Percentiles rank a stretch among this genome's conserved stretches.
These are phyloP conservation scores for Tychaedon coryphoeus DNA, from an alignment of 2,113 vertebrate genomes.

Conservation along the genomic window DNA sequence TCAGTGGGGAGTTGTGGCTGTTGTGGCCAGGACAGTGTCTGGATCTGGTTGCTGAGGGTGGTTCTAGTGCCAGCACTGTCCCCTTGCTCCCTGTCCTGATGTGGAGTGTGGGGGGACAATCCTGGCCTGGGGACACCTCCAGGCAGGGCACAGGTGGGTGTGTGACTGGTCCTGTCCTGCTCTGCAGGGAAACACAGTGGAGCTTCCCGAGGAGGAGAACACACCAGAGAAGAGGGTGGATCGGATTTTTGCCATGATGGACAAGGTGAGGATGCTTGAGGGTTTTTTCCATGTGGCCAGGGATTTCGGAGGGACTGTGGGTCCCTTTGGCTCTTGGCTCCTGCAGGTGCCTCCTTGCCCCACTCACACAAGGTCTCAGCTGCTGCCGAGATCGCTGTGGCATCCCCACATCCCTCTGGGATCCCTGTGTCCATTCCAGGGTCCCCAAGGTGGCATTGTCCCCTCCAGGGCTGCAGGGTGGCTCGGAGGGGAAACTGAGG, in stretches of 20 bases:
- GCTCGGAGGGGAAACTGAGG: rapidly evolving
- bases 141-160: background rate
- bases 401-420: background rate
- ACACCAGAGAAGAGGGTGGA: conserved; percentile 96
- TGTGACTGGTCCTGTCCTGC: background rate
- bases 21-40: rapidly evolving
- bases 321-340: background rate
- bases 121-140: rapidly evolving
- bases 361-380: background rate
- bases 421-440: background rate
- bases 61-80: background rate
- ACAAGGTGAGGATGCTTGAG: conserved; percentile 80
- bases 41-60: background rate
- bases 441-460: background rate
- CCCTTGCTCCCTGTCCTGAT: background rate
- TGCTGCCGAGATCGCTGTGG: background rate
- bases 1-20: rapidly evolving
- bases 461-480: background rate
- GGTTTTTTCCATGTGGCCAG: background rate
- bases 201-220: conserved; percentile 97
- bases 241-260: conserved; percentile 99
- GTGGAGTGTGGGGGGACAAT: background rate
- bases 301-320: background rate
- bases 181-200: conserved; percentile 92
- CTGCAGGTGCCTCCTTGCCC: background rate